Evolutionary conservation across 2,797 vertebrate genomes (phyloP).

Genomic region (Sus cebifrons): DNA sequence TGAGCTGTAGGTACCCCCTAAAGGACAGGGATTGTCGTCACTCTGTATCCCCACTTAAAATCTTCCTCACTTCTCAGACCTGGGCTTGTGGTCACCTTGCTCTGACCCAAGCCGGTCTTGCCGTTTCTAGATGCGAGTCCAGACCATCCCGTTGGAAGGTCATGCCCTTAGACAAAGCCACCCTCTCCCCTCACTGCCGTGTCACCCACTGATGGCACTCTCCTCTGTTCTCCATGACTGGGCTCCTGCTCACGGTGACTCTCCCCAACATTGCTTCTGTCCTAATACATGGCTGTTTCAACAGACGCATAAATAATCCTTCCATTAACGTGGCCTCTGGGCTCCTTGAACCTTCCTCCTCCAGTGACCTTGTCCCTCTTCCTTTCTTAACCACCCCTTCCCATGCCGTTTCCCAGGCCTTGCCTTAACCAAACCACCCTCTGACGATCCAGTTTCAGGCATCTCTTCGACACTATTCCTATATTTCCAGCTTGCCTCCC

Average conservation of each 20-base stretch:
- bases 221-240: not conserved
- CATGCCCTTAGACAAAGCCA: not conserved
- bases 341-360: not conserved
- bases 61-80: not conserved
- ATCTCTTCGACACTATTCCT: not conserved
- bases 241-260: not conserved
- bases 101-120: not conserved
- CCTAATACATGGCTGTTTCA: not conserved
- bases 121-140: not conserved
- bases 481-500: not conserved
- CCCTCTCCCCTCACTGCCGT: not conserved
- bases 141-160: not conserved
- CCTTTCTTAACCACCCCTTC: not conserved
- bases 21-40: not conserved
- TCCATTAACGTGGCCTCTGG: not conserved
- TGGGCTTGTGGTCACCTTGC: not conserved
- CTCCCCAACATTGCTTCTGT: not conserved
- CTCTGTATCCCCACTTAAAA: not conserved
- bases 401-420: not conserved
- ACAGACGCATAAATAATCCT: not conserved
- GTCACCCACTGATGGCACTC: too few relatives aligned
- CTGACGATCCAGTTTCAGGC: not conserved
- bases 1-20: not conserved
- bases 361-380: not conserved
- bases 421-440: not conserved